Conservation (phyloP, 2,797 vertebrate species). For the Enteromius radiatus region DNA sequence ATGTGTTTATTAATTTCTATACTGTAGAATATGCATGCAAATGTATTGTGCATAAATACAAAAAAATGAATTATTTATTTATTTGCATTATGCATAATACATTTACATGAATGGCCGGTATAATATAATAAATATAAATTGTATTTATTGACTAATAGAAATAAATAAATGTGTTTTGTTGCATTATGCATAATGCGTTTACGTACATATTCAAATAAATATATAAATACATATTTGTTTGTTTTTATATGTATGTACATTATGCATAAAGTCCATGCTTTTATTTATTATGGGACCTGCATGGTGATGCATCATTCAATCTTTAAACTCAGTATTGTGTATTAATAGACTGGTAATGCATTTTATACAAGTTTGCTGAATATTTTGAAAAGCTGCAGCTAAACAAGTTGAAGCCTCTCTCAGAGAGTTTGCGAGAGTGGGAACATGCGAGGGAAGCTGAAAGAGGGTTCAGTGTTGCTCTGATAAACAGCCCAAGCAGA, state of each 20-base stretch:
- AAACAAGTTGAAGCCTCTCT: constrained; percentile 1
- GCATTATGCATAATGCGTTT: not conserved
- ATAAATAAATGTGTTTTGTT: not conserved
- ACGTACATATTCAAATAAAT: not conserved
- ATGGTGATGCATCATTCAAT: not conserved
- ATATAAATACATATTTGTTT: not conserved
- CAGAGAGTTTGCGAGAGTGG: constrained; percentile 36
- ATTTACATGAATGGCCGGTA: not conserved
- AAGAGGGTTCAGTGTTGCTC: constrained; percentile 72
- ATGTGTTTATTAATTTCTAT: not conserved
- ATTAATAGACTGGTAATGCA: constrained; percentile 57
- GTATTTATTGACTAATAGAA: too few species aligned
- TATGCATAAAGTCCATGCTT: not conserved
- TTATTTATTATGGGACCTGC: not conserved
- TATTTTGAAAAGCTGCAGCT: not conserved
- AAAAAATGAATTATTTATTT: not conserved
- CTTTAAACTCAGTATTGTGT: not conserved
- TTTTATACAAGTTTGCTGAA: constrained; percentile 32
- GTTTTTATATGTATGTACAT: not conserved
- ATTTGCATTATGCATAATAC: not conserved
- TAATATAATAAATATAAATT: too few species aligned
- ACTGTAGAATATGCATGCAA: not conserved
- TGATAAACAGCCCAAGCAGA: constrained; percentile 62
- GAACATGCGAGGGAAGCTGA: constrained; percentile 45
- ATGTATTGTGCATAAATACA: not conserved